These are phyloP conservation scores for Exaiptasia diaphana DNA, from an alignment of 64 coral and sea anemone species.

Conservation along the genomic window DNA sequence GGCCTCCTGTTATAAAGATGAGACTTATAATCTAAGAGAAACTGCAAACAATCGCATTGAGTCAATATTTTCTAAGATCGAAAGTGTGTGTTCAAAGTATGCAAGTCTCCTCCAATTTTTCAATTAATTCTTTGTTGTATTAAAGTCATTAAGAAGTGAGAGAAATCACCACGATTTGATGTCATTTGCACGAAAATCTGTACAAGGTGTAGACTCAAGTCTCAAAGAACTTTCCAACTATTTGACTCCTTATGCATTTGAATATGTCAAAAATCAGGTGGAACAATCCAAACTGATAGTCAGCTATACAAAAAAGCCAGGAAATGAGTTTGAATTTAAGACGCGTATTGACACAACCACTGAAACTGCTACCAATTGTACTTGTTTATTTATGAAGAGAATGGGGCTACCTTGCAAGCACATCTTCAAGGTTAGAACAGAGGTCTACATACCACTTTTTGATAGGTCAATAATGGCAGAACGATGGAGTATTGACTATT, in stretches of 20 bases:
- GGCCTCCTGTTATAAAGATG: too few species aligned
- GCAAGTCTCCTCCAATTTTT: slow-evolving; percentile 63
- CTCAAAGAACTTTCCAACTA: neutral
- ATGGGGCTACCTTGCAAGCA: slow-evolving; percentile 62
- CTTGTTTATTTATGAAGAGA: slow-evolving; percentile 31
- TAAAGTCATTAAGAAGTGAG: slow-evolving; percentile 44
- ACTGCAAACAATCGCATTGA: slow-evolving; percentile 46
- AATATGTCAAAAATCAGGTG: slow-evolving; percentile 29
- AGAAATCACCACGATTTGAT: slow-evolving; percentile 51
- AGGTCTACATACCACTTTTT: slow-evolving; percentile 6
- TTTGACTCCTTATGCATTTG: slow-evolving; percentile 41
- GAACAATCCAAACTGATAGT: neutral
- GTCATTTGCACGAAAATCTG: slow-evolving; percentile 25
- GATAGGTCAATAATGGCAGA: neutral
- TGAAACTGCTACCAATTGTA: slow-evolving; percentile 15
- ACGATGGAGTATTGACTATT: slow-evolving; percentile 32
- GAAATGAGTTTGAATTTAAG: slow-evolving; percentile 8
- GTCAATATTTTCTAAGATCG: slow-evolving; percentile 48
- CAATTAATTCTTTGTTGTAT: slow-evolving; percentile 53
- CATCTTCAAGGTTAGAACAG: slow-evolving; percentile 49
- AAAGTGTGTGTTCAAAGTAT: slow-evolving; percentile 45
- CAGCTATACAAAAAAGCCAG: neutral
- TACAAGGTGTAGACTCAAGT: neutral
- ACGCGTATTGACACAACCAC: neutral
- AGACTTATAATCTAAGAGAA: too few species aligned